These are phyloP conservation scores for Physeter macrocephalus DNA, from an alignment of 2,113 vertebrate species.

Conservation along the genomic window DNA sequence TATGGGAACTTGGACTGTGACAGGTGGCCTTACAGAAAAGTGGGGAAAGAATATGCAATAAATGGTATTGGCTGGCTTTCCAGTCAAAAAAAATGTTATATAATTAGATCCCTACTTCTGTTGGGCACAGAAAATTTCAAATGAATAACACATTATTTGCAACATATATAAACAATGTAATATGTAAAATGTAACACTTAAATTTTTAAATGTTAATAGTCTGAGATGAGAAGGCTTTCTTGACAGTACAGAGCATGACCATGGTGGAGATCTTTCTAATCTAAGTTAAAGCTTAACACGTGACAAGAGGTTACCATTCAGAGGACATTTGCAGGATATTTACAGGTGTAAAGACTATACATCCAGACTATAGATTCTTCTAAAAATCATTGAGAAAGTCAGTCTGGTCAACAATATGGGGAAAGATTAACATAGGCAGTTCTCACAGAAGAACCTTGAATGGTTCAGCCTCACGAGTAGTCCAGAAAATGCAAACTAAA, in stretches of 20 bases:
- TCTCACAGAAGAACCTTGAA: not conserved
- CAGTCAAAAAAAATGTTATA: not conserved
- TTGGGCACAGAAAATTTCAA: not conserved
- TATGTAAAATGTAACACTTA: not conserved
- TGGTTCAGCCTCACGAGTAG: not conserved
- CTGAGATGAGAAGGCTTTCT: not conserved
- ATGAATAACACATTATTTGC: not conserved
- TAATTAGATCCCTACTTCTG: not conserved
- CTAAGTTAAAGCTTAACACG: not conserved
- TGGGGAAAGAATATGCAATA: not conserved
- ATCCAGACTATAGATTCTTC: not conserved
- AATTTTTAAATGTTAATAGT: not conserved
- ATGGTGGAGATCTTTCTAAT: not conserved
- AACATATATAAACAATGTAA: not conserved
- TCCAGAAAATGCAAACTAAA: not conserved
- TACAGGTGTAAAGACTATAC: not conserved
- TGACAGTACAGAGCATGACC: not conserved
- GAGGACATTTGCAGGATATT: not conserved
- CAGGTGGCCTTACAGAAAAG: not conserved
- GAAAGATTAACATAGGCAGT: not conserved
- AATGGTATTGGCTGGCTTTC: not conserved
- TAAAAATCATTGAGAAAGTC: not conserved
- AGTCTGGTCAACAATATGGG: not conserved
- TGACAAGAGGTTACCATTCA: not conserved
- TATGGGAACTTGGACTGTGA: not conserved